These are phyloP conservation scores for Keiferia lycopersicella DNA, from an alignment of 2,888 invertebrate genomes.

Conservation along the genomic window DNA sequence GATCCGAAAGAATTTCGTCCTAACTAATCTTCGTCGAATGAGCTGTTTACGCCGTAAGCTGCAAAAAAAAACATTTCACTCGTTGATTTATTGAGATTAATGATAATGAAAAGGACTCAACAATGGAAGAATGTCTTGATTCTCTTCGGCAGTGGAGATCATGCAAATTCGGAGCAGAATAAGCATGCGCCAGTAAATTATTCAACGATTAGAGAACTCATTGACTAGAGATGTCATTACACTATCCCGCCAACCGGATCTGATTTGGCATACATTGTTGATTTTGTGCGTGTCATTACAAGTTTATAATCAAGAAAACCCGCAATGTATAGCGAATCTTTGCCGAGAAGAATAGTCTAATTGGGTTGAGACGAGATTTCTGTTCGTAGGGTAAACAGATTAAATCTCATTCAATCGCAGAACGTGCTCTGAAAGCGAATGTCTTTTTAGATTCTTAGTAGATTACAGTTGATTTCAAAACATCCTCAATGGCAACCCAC, in stretches of 20 bases:
- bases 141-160: background rate
- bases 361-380: constrained; percentile 51
- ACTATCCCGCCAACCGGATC: too few relatives aligned
- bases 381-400: constrained; percentile 67
- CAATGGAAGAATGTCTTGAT: constrained; percentile 25
- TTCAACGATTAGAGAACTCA: constrained; percentile 67
- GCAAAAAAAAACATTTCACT: background rate
- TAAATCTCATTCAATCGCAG: constrained; percentile 69
- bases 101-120: constrained; percentile 13
- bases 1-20: background rate
- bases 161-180: constrained; percentile 45
- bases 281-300: too few relatives aligned
- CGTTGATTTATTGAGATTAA: constrained; percentile 17
- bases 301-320: too few relatives aligned
- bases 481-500: constrained; percentile 52
- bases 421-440: constrained; percentile 74
- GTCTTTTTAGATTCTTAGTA: constrained; percentile 64
- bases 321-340: too few relatives aligned
- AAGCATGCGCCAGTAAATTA: constrained; percentile 65
- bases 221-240: constrained; percentile 36
- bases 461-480: constrained; percentile 66
- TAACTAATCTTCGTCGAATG: constrained; percentile 8
- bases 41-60: constrained; percentile 13
- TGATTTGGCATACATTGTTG: too few relatives aligned
- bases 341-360: too few relatives aligned